Conservation (phyloP, 2,113 vertebrate genomes). For the Sclerurus mexicanus region DNA sequence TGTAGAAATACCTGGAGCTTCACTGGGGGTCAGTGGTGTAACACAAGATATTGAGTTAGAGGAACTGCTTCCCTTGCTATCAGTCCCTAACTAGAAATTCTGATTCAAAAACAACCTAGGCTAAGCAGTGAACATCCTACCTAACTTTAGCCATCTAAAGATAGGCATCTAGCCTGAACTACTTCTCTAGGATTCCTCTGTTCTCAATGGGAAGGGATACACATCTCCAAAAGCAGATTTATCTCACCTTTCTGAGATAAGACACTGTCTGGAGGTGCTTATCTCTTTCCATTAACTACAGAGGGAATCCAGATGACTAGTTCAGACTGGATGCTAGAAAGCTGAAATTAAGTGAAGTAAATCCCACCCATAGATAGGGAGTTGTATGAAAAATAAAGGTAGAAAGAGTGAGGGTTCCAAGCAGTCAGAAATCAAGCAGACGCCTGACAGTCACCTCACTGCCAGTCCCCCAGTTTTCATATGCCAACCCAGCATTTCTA, state of each 20-base stretch:
- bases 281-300: not conserved
- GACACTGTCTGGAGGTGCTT: not conserved
- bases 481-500: not conserved
- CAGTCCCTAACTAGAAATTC: not conserved
- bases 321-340: not conserved
- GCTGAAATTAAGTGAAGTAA: not conserved
- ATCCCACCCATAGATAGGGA: not conserved
- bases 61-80: not conserved
- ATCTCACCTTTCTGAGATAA: conserved; percentile 5
- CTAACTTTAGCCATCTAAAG: not conserved
- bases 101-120: not conserved
- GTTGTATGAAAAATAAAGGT: not conserved
- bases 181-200: not conserved
- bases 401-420: not conserved
- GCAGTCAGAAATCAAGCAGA: not conserved
- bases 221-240: conserved; percentile 6
- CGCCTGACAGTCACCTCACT: not conserved
- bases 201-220: not conserved
- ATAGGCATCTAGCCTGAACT: not conserved
- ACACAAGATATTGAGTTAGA: not conserved
- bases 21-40: not conserved
- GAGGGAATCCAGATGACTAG: not conserved
- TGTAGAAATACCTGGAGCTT: not conserved
- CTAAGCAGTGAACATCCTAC: not conserved
- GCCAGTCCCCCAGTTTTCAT: not conserved